These are phyloP conservation scores for Chloroclysta siterata DNA, from an alignment of 2,888 invertebrate species.

Conservation along the genomic window DNA sequence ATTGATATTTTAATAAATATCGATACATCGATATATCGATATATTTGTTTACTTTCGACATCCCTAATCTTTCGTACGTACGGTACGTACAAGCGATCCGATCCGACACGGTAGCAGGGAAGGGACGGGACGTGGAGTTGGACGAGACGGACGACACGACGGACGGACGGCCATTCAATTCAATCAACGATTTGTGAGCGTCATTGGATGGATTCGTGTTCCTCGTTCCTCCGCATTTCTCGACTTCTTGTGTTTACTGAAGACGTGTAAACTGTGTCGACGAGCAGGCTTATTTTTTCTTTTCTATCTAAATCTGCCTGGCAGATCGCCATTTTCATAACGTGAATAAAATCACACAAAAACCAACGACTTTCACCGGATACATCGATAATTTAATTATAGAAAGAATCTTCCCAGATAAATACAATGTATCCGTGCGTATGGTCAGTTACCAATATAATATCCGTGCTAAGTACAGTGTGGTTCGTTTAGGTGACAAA, in stretches of 20 bases:
- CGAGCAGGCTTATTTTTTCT: constrained; percentile 55
- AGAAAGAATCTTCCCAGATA: constrained; percentile 64
- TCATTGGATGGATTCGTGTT: constrained; percentile 46
- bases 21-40: no score
- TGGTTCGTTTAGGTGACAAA: constrained; percentile 80
- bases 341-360: constrained; percentile 49
- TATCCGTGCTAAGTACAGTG: constrained; percentile 73
- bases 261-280: constrained; percentile 65
- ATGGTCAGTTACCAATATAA: constrained; percentile 66
- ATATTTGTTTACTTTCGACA: no score
- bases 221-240: constrained; percentile 38
- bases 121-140: not conserved
- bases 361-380: constrained; percentile 74
- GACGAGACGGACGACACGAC: not conserved
- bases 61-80: no score
- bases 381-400: constrained; percentile 78
- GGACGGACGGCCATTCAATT: not conserved
- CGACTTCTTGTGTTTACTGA: constrained; percentile 66
- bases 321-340: constrained; percentile 51
- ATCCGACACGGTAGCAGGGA: no score
- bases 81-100: no score
- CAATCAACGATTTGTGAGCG: constrained; percentile 20
- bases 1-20: no score
- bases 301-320: constrained; percentile 49
- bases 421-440: constrained; percentile 73